phyloP scores from a whole-genome alignment of 2,113 vertebrate genomes.

The Dunckerocampus dactyliophorus region DNA sequence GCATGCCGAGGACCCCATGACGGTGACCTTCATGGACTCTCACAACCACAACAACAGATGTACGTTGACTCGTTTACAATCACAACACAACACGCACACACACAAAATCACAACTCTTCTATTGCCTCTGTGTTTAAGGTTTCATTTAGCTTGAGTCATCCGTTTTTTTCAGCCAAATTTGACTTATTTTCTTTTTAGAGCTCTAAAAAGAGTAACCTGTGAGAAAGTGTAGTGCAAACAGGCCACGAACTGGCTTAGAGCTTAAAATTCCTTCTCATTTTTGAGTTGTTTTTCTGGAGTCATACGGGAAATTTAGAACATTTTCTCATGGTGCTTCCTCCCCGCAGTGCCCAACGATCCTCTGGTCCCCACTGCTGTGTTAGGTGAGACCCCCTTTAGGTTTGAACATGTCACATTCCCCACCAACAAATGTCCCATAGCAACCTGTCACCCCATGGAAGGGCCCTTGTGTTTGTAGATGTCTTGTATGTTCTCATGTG shows the following conservation, averaged over 20 bases:
- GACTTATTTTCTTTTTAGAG: neutral
- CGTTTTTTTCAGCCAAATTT: neutral
- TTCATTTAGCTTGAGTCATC: neutral
- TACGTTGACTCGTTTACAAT: constrained; percentile 72
- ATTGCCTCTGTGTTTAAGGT: neutral
- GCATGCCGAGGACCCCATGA: constrained; percentile 91
- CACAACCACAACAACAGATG: constrained; percentile 96
- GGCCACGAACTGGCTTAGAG: neutral
- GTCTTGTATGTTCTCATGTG: constrained; percentile 13
- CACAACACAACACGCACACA: no score
- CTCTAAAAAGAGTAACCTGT: no score
- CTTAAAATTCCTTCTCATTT: neutral
- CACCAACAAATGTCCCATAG: constrained; percentile 23
- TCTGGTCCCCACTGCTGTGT: constrained; percentile 97
- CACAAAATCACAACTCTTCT: neutral
- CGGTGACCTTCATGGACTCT: constrained; percentile 97
- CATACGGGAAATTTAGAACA: constrained; percentile 1
- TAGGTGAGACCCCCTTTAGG: constrained; percentile 86
- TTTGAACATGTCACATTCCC: constrained; percentile 27
- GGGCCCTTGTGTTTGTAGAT: constrained; percentile 21
- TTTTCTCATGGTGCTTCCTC: constrained; percentile 82
- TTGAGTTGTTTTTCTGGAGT: neutral
- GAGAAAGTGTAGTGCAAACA: no score
- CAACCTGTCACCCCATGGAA: constrained; percentile 50
- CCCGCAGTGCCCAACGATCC: constrained; percentile 96